These are phyloP conservation scores for Adelphocoris suturalis DNA, from an alignment of 2,888 invertebrate genomes.

Conservation along the genomic window DNA sequence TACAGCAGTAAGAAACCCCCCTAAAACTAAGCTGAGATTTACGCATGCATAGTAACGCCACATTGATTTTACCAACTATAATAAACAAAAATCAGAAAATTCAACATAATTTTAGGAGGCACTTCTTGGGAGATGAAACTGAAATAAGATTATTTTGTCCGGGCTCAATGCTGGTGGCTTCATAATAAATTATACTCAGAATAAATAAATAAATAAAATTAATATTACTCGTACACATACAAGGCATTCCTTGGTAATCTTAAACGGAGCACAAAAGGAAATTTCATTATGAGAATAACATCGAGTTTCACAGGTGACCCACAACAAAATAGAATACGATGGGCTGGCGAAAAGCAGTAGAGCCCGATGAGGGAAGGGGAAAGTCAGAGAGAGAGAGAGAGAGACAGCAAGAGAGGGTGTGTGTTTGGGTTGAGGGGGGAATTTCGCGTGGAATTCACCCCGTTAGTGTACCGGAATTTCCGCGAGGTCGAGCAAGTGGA, in stretches of 20 bases:
- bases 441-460: conserved; percentile 14
- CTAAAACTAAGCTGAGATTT: no score
- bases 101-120: no score
- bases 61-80: no score
- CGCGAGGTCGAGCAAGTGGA: background rate
- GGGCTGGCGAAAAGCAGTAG: background rate
- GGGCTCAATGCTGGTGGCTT: no score
- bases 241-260: background rate
- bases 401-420: background rate
- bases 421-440: no score
- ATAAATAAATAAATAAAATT: no score
- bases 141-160: no score
- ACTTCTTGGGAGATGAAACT: no score
- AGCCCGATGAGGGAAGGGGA: background rate
- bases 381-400: background rate
- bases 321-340: background rate
- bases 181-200: no score
- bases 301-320: background rate
- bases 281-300: conserved; percentile 14
- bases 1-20: no score
- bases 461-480: background rate
- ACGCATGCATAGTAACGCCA: no score
- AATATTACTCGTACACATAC: background rate
- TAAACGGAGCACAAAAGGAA: background rate
- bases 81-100: no score